Evolutionary conservation across 1,140 invertebrate species (phyloP), one percentile per base, ranked within the genome.

Genomic region (Diplogasteroides magnus): DNA sequence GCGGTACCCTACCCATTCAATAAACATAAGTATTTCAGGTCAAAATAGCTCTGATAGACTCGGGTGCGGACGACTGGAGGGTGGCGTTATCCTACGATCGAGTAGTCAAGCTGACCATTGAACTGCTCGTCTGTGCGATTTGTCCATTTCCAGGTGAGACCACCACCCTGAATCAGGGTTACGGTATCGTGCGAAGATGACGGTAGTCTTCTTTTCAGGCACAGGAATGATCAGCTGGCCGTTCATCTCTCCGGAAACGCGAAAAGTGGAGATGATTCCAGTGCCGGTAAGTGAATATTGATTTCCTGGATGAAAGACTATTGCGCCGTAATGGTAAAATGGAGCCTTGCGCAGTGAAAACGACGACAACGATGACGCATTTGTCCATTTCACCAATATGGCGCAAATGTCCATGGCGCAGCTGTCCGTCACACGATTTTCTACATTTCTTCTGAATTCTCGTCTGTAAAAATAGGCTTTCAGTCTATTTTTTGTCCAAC

Each of bases 21-120:
- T n/a, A n/a, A n/a, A n/a, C n/a, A n/a, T n/a, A n/a, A n/a, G n/a
- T 26, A n/a, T 28, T 68, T 64, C 25, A 68, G 66, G 81, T 82
- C 2, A 81, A 82, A 73, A 82, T 82, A 19, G 81, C 81, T 6
- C 56, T 82, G 29, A 83, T 82, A 19, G 80, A 82, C 65, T 75
- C 71, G 56, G 80, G 80, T 11, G 80, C 80, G 11, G 81, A 83
- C 60, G 79, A 82, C 58, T 82, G 80, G 80, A 28, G 81, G 48
- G 80, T 82, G 28, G 80, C 80, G 27, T 56, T 83, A 19, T 80
- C 72, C 31, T 77, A 74, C 2, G 78, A 80, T 61, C 73, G 78
- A n/a, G 73, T 82, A 2, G 68, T 80, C 14, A 81, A 80, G 58
- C 71, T 80, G 26, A 25, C 64, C 14, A 74, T 82, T n/a, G 80